Conservation (phyloP, 2,797 vertebrate species). For the Gallinago solitaria region DNA sequence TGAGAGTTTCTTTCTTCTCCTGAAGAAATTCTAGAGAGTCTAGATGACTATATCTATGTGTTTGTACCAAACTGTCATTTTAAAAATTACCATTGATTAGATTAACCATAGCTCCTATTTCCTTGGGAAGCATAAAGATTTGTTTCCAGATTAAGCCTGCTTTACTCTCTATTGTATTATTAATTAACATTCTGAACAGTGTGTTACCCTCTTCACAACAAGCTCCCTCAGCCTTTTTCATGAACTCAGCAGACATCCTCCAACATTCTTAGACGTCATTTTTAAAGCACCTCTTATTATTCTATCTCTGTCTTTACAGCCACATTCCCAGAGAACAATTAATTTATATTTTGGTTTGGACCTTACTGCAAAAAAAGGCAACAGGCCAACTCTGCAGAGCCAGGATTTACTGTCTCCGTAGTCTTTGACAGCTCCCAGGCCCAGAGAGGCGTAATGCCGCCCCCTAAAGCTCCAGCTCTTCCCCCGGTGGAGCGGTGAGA, state of each 20-base stretch:
- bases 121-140: not conserved
- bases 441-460: too few species aligned
- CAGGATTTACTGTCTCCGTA: too few species aligned
- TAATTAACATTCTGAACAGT: accelerated
- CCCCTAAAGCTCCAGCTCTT: not conserved
- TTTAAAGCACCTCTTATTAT: not conserved
- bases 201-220: too few species aligned
- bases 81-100: not conserved
- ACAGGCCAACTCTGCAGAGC: not conserved
- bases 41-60: accelerated
- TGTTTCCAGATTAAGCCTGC: not conserved
- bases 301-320: not conserved
- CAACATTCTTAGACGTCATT: not conserved
- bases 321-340: not conserved
- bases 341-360: too few species aligned
- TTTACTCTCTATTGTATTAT: not conserved
- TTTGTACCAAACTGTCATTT: not conserved
- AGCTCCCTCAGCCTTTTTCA: not conserved
- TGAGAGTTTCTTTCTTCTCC: not conserved
- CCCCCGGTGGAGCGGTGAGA: accelerated
- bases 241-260: accelerated
- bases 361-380: not conserved
- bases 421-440: too few species aligned
- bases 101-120: not conserved
- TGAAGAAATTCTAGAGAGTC: not conserved